Evolutionary conservation across 2,797 vertebrate genomes (phyloP), one percentile per base, ranked within the genome.

Genomic region (Halcyon badia): DNA sequence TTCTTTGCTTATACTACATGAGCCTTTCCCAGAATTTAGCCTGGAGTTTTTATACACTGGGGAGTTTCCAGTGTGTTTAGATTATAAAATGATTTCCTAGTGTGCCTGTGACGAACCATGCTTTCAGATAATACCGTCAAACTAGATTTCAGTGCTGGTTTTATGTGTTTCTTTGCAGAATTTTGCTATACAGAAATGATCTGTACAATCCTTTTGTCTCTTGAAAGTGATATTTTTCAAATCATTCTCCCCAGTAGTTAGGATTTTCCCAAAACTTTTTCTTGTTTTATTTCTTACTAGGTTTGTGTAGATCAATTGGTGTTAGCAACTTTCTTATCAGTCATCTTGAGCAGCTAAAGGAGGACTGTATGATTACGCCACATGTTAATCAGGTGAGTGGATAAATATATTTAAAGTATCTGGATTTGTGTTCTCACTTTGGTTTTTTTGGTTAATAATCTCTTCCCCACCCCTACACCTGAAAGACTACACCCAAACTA

Each of bases 241-340:
- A 28, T 92, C 49, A 35, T 82, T 25, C 64, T 51, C 81, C 41
- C 71, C 84, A 60, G 39, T 35, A 78, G 33, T 61, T 84, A 71
- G 72, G 79, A 87, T 80, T 66, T 16, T 60, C 62, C 65, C 52
- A 54, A 61, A 81, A 49, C 24, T 8, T 58, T 56, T 87, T 76
- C 64, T 51, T 51, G 25, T 71, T 60, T 35, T 86, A 17, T 73
- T 96, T 92, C 84, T 90, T 81, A 68, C 83, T 91, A 99, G 98
- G 98, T 48, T 64, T 99, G 66, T 99, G 98, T 57, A 95, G 87
- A 66, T 98, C 98, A 60, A 98, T 98, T 81, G 98, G 98, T 12
- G 98, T 99, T 95, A 99, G 98, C 97, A 99, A 99, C 98, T 99
- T 99, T 96, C 96, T 99, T 94, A 96, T 98, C 91, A 97, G 90